Conservation (phyloP, 2,888 invertebrate species). For the Thymelicus lineola region DNA sequence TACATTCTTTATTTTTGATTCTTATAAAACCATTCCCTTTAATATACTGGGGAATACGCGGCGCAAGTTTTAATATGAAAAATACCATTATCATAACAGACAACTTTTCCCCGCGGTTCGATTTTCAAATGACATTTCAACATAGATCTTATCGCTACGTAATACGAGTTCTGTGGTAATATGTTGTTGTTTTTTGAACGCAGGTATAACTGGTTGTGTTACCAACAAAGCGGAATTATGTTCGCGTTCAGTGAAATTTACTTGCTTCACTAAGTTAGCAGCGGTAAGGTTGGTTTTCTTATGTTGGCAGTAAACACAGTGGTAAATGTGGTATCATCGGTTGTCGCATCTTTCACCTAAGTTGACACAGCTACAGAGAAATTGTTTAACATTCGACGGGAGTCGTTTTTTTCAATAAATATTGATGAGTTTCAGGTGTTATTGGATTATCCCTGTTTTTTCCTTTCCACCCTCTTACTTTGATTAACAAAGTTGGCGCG, state of each 20-base stretch:
- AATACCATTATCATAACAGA: conserved; percentile 78
- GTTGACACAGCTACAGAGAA: conserved; percentile 57
- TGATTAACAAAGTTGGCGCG: conserved; percentile 70
- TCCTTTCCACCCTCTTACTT: conserved; percentile 58
- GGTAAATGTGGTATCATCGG: conserved; percentile 30
- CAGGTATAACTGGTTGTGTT: conserved; percentile 11
- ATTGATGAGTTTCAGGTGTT: conserved; percentile 60
- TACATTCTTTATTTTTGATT: conserved; percentile 39
- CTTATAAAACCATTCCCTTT: conserved; percentile 46
- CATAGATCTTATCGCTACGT: conserved; percentile 37
- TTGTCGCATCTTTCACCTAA: conserved; percentile 52
- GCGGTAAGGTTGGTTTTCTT: conserved; percentile 41
- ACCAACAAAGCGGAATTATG: conserved; percentile 33
- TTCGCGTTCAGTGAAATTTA: conserved; percentile 44
- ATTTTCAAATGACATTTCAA: conserved; percentile 29
- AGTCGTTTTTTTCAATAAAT: conserved; percentile 65
- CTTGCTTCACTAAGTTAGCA: conserved; percentile 39
- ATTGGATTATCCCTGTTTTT: conserved; percentile 52
- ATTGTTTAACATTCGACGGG: conserved; percentile 65
- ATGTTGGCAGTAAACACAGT: conserved; percentile 34
- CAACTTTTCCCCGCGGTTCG: conserved; percentile 41
- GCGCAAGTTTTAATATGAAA: conserved; percentile 81
- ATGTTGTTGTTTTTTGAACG: conserved; percentile 6
- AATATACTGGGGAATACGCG: conserved; percentile 49
- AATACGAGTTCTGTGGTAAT: conserved; percentile 29